Evolutionary conservation across 2,888 invertebrate genomes (phyloP).

Genomic region (Leistus spinibarbis): DNA sequence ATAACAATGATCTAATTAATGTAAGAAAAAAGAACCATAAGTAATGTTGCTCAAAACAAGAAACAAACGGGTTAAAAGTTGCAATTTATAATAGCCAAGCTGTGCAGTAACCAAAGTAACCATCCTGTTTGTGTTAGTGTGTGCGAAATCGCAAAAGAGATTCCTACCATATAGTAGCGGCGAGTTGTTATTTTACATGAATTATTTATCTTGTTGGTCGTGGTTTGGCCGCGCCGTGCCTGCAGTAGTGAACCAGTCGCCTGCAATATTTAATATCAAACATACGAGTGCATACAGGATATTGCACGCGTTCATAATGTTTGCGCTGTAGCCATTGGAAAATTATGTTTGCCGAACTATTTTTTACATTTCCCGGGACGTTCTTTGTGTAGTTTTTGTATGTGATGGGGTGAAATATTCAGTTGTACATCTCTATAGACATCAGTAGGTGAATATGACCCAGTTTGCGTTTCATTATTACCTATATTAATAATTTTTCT

Average conservation of each 20-base stretch:
- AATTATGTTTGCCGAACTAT: slow-evolving; percentile 27
- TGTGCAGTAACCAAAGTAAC: too few relatives aligned
- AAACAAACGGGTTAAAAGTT: not conserved
- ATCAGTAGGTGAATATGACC: not conserved
- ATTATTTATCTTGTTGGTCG: not conserved
- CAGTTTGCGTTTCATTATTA: not conserved
- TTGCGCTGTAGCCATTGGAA: slow-evolving; percentile 29
- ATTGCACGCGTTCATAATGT: slow-evolving; percentile 29
- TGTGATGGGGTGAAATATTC: not conserved
- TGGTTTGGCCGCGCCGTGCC: not conserved
- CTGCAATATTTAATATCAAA: slow-evolving; percentile 36
- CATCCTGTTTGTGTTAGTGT: not conserved
- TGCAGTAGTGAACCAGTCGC: not conserved
- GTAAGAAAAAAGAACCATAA: not conserved
- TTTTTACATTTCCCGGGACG: not conserved
- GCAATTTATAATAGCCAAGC: not conserved
- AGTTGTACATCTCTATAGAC: not conserved
- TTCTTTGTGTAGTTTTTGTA: not conserved
- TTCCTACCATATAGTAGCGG: not conserved
- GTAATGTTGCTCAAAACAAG: not conserved
- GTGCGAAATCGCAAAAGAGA: not conserved
- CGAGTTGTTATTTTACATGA: not conserved
- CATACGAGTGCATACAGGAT: slow-evolving; percentile 25
- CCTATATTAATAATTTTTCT: too few relatives aligned
- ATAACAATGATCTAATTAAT: not conserved